Conservation (phyloP, 1,140 invertebrate genomes). For the Harpegnathos saltator region DNA sequence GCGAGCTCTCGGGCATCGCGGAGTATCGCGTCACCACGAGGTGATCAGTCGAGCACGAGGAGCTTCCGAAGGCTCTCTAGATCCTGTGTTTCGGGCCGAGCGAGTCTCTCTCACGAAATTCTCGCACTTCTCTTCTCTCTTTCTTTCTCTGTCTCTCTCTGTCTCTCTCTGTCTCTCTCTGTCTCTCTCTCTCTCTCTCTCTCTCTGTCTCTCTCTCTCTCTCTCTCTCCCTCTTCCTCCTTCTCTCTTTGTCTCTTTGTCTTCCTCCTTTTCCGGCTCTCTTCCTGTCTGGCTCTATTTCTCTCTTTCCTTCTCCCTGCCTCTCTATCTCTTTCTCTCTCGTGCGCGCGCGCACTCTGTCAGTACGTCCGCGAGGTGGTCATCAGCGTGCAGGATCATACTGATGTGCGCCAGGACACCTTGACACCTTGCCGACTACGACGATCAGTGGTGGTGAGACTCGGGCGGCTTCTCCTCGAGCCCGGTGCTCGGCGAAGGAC, state of each 20-base stretch:
- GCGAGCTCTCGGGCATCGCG: slow-evolving; percentile 63
- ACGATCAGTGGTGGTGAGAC: slow-evolving; percentile 56
- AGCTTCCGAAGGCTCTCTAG: slow-evolving; percentile 43
- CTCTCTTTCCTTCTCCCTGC: background rate
- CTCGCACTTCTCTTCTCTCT: background rate
- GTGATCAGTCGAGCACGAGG: slow-evolving; percentile 65
- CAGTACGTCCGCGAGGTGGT: slow-evolving; percentile 32
- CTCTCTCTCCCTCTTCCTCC: no score
- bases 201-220: background rate
- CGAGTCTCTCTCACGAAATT: background rate
- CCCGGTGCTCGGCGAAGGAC: slow-evolving; percentile 13
- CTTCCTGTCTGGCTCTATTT: background rate
- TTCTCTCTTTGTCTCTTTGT: background rate
- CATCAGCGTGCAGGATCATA: slow-evolving; percentile 28
- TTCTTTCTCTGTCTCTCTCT: background rate
- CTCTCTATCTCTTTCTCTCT: background rate
- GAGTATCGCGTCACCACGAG: slow-evolving; percentile 60
- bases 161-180: background rate
- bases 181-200: slow-evolving; percentile 3
- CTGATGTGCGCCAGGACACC: slow-evolving; percentile 48
- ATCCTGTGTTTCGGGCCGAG: background rate
- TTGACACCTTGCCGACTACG: slow-evolving; percentile 32
- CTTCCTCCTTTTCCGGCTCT: no score
- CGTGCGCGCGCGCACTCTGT: slow-evolving; percentile 32
- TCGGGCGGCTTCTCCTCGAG: slow-evolving; percentile 16